A percentile compares a stretch with the other conserved stretches of the same genome.
Conservation (phyloP, 2,113 vertebrate species). For the Nymphicus hollandicus region DNA sequence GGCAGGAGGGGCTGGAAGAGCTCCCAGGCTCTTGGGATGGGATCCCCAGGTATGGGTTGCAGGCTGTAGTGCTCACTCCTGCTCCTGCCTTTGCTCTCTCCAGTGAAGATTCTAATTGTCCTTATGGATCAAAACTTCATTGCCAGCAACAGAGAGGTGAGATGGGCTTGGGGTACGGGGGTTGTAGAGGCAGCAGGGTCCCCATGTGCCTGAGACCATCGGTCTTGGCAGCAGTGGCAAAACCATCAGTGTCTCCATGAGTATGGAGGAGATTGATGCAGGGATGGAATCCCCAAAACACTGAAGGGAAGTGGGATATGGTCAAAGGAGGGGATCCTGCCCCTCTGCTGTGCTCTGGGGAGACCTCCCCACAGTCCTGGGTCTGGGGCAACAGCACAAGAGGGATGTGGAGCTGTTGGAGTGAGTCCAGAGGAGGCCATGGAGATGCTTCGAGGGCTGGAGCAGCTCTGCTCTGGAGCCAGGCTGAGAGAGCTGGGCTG, state of each 20-base stretch:
- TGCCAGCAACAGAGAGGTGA: background rate
- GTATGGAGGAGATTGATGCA: accelerated
- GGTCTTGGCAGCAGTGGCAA: no score
- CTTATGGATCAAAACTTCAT: background rate
- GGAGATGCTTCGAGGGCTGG: background rate
- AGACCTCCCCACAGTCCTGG: background rate
- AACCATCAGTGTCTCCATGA: background rate
- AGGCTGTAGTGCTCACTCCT: background rate
- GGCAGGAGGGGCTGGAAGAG: background rate
- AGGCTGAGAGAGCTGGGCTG: background rate
- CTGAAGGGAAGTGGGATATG: accelerated
- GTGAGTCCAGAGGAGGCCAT: background rate
- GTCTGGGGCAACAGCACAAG: background rate
- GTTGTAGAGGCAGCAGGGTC: no score
- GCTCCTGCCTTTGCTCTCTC: background rate
- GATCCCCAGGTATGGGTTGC: background rate
- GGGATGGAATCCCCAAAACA: background rate
- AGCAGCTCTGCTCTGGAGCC: background rate
- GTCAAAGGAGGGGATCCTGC: background rate
- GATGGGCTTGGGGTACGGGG: accelerated
- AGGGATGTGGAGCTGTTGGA: background rate
- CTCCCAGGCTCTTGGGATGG: background rate
- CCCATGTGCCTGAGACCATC: accelerated
- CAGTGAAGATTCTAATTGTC: background rate
- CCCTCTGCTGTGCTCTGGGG: background rate